Base-by-base conservation (phyloP, 2,113 vertebrate species). In the Lophura nycthemera region DNA sequence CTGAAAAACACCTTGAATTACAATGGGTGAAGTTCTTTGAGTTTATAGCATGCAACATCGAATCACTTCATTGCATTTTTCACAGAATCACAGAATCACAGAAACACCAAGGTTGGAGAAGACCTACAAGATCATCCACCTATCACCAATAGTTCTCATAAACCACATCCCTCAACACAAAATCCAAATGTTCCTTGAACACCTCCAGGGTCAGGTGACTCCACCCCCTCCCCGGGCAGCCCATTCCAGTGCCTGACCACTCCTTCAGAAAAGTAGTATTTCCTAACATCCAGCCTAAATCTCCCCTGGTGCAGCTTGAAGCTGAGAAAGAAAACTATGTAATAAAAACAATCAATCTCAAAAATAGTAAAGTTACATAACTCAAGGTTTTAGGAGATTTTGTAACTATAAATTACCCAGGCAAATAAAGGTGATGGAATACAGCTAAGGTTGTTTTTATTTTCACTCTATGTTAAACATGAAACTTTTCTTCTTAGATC, bases 361-460 rank as follows among this genome's bases (percentile, higher is more conserved):
- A 54, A 88, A 93, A 74, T 2, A 84, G 5, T 7, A n/a, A 75
- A 78, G 21, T 56, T 60, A 84, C 66, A 71, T 40, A 64, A 81
- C n/a, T 34, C 54, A 72, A 74, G 92, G 7, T 9, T 38, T 83
- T 83, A 86, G 38, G 13, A 71, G 50, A 81, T 42, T 73, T 61
- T 86, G 52, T 34, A 67, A 64, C 32, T 57, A 29, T 65, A 83
- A 94, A 56, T 70, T 94, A 65, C 54, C 54, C 1, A 1, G 24
- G 89, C 22, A 75, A 72, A 75, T 78, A 69, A 82, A 65, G 30
- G 30, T 2, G 0, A 0, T 34, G 13, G 29, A 90, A 60, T 57
- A 81, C 65, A 88, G 64, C 60, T 92, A 48, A 80, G 34, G 90
- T 93, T 95, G 38, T 43, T 87, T 94, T 75, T 22, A 15, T 90